These are phyloP conservation scores for Cataglyphis livida DNA, from an alignment of 2,888 invertebrate genomes.

Conservation along the genomic window DNA sequence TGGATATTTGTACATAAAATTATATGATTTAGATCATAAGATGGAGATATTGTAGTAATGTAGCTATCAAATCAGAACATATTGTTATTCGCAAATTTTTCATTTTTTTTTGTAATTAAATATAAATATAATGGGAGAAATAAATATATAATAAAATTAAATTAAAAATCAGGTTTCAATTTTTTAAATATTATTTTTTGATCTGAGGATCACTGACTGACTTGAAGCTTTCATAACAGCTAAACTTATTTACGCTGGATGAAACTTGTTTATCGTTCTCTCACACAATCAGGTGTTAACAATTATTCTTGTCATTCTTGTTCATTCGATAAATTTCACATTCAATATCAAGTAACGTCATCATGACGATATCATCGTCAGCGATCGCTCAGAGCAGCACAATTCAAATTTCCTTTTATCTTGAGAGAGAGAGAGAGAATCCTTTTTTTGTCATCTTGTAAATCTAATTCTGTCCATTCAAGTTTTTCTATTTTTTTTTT, in stretches of 20 bases:
- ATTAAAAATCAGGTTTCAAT: background rate
- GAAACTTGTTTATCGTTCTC: slow-evolving; percentile 19
- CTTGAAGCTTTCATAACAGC: slow-evolving; percentile 6
- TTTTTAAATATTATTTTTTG: background rate
- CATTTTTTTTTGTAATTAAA: background rate
- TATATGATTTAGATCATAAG: background rate
- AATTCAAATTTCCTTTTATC: slow-evolving; percentile 1
- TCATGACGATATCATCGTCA: slow-evolving; percentile 1
- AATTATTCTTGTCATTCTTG: background rate
- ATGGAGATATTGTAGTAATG: background rate
- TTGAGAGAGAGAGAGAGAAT: no score
- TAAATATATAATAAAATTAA: slow-evolving; percentile 1
- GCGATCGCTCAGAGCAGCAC: slow-evolving; percentile 12
- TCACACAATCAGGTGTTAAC: background rate
- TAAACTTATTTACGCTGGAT: slow-evolving; percentile 21
- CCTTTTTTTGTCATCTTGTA: background rate
- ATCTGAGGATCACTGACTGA: slow-evolving; percentile 33
- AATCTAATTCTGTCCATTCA: background rate
- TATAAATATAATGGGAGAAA: background rate
- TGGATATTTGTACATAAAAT: background rate
- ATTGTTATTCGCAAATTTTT: background rate
- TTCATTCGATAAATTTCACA: background rate
- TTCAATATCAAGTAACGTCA: slow-evolving; percentile 6
- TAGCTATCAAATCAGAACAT: background rate
- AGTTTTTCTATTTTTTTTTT: background rate